Evolutionary conservation across 2,113 vertebrate genomes (phyloP).

Genomic region (Platycercus adscitus): DNA sequence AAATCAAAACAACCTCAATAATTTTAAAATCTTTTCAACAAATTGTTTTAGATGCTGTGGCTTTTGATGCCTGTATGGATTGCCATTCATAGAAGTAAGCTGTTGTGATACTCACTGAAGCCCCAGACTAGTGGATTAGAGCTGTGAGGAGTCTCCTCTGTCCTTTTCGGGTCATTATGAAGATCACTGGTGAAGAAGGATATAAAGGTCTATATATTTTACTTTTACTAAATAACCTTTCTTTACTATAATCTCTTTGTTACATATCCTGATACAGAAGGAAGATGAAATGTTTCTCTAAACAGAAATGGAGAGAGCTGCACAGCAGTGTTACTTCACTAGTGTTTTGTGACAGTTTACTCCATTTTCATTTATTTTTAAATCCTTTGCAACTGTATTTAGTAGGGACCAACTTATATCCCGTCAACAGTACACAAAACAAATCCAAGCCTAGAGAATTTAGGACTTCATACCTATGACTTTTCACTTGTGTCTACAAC

Average conservation of each 20-base stretch:
- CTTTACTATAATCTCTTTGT: background rate
- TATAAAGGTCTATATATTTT: background rate
- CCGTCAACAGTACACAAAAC: background rate
- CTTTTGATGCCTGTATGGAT: accelerated
- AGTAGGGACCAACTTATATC: background rate
- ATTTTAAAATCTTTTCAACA: background rate
- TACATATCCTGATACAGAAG: background rate
- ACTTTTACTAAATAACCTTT: background rate
- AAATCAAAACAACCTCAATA: background rate
- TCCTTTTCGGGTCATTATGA: background rate
- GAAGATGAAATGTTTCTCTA: background rate
- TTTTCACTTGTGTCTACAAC: background rate
- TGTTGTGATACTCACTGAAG: background rate
- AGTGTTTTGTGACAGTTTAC: background rate
- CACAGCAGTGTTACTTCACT: background rate
- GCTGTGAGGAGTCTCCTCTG: background rate
- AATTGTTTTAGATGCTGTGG: background rate
- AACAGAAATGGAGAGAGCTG: background rate
- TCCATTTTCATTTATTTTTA: background rate
- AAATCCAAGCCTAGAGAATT: background rate
- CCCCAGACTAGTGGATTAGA: too few relatives aligned
- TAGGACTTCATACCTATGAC: background rate
- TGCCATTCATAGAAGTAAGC: background rate
- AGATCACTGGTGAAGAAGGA: background rate
- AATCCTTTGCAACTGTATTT: background rate